These are phyloP conservation scores for Hypolimnas misippus DNA, from an alignment of 2,888 invertebrate genomes.

Conservation along the genomic window DNA sequence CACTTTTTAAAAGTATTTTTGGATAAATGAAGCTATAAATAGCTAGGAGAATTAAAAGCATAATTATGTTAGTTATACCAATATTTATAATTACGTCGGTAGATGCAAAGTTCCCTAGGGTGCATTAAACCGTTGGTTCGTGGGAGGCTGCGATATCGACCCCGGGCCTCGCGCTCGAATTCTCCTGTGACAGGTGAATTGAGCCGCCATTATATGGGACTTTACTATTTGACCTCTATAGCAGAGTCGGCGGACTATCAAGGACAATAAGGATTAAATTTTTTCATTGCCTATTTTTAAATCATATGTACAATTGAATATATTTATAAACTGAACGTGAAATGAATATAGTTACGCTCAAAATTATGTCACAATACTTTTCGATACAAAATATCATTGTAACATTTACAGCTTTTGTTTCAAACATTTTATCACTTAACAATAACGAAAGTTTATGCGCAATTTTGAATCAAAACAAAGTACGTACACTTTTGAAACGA, in stretches of 20 bases:
- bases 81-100: conserved; percentile 55
- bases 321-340: too few species aligned
- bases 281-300: not conserved
- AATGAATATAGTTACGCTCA: too few species aligned
- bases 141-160: conserved; percentile 57
- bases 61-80: conserved; percentile 25
- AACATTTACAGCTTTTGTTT: not conserved
- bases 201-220: conserved; percentile 46
- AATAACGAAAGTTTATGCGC: conserved; percentile 1
- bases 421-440: not conserved
- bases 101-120: conserved; percentile 57
- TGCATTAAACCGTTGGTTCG: conserved; percentile 61
- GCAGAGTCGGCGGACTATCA: not conserved
- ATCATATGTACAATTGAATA: too few species aligned
- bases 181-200: conserved; percentile 58
- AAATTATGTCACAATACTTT: too few species aligned
- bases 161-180: conserved; percentile 45
- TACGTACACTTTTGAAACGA: not conserved
- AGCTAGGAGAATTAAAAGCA: too few species aligned
- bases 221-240: conserved; percentile 41
- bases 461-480: not conserved
- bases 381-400: not conserved
- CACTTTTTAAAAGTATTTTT: too few species aligned
- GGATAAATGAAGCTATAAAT: too few species aligned
- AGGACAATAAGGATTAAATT: not conserved